These are phyloP conservation scores for Nezara viridula DNA, from an alignment of 2,888 invertebrate species.

Conservation along the genomic window DNA sequence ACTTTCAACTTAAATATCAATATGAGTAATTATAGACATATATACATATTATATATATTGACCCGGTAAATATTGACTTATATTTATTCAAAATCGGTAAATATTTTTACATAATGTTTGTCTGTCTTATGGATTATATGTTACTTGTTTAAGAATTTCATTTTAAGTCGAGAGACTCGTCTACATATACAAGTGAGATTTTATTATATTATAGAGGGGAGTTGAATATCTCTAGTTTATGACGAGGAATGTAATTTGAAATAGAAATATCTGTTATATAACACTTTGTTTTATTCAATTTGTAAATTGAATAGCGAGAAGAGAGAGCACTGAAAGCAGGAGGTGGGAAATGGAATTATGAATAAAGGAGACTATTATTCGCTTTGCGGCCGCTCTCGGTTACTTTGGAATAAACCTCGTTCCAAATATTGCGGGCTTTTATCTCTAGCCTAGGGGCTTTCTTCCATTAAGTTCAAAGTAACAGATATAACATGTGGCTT, in stretches of 20 bases:
- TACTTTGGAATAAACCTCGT: not conserved
- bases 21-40: no score
- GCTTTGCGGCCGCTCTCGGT: not conserved
- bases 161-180: no score
- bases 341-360: not conserved
- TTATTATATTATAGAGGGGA: no score
- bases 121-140: no score
- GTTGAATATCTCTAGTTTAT: not conserved
- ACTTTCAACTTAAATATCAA: no score
- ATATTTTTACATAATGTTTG: no score
- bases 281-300: not conserved
- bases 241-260: not conserved
- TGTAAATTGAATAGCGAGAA: not conserved
- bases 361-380: slow-evolving; percentile 6
- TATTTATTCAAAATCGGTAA: no score
- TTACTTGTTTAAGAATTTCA: no score
- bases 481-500: not conserved
- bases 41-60: no score
- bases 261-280: not conserved
- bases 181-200: no score
- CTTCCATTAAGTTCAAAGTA: slow-evolving; percentile 8
- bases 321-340: not conserved
- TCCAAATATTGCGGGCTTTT: not conserved
- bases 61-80: no score
- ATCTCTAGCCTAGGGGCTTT: not conserved